Evolutionary conservation across 2,797 vertebrate species (phyloP).

Genomic region (Melanotaenia trifasciata): DNA sequence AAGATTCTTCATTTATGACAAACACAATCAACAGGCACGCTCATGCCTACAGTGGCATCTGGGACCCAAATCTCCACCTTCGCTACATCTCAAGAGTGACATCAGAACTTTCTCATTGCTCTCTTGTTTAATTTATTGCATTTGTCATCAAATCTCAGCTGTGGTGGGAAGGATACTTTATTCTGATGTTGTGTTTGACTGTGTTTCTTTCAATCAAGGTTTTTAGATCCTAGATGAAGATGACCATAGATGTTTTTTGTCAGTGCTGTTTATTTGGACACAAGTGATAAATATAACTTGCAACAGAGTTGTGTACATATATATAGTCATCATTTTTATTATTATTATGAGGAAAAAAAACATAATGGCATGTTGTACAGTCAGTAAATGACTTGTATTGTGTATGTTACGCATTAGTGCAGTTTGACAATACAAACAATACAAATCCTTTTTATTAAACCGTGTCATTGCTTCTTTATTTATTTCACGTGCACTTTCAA

Average conservation of each 20-base stretch:
- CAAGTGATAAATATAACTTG: constrained; percentile 69
- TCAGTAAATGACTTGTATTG: constrained; percentile 94
- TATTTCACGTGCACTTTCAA: constrained; percentile 19
- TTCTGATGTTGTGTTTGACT: constrained; percentile 73
- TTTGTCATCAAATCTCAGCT: constrained; percentile 62
- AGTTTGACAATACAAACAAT: constrained; percentile 90
- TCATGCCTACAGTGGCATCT: constrained; percentile 33
- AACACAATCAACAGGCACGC: constrained; percentile 57
- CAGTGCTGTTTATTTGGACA: constrained; percentile 78
- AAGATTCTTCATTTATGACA: constrained; percentile 54
- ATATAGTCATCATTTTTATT: constrained; percentile 76
- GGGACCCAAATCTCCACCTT: constrained; percentile 40
- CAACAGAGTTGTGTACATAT: constrained; percentile 80
- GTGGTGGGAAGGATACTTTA: constrained; percentile 66
- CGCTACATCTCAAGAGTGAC: constrained; percentile 56
- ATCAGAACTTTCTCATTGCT: constrained; percentile 64
- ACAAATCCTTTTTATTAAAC: constrained; percentile 87
- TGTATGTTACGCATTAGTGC: constrained; percentile 99
- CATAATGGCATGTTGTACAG: constrained; percentile 88
- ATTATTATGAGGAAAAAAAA: constrained; percentile 61
- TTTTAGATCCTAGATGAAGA: constrained; percentile 68
- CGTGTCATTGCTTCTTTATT: constrained; percentile 68
- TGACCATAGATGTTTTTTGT: constrained; percentile 72
- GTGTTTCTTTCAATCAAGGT: constrained; percentile 75
- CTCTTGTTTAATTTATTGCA: constrained; percentile 81